These are phyloP conservation scores for Bradysia coprophila DNA, from an alignment of 1,140 invertebrate genomes.

Conservation along the genomic window DNA sequence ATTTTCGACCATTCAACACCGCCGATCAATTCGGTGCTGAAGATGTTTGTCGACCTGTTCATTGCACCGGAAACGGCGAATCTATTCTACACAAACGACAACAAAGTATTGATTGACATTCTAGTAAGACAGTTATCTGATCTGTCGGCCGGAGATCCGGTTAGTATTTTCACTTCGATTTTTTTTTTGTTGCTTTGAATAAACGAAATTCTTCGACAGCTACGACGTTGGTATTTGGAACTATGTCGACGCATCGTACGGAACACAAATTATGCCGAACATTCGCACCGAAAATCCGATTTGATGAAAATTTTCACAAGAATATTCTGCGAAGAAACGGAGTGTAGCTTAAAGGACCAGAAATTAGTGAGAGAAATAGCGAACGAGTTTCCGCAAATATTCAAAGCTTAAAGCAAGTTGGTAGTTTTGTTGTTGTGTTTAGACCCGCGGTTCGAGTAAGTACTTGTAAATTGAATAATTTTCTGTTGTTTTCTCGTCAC, in stretches of 20 bases:
- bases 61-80: slow-evolving; percentile 50
- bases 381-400: slow-evolving; percentile 68
- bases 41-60: slow-evolving; percentile 74
- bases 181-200: slow-evolving; percentile 3
- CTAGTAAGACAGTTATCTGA: slow-evolving; percentile 74
- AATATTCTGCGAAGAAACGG: slow-evolving; percentile 64
- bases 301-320: slow-evolving; percentile 61
- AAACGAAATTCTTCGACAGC: slow-evolving; percentile 26
- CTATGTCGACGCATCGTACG: slow-evolving; percentile 55
- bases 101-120: slow-evolving; percentile 82
- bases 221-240: slow-evolving; percentile 51
- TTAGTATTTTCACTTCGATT: slow-evolving; percentile 25
- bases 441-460: no score
- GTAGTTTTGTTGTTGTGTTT: no score
- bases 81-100: slow-evolving; percentile 85
- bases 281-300: slow-evolving; percentile 54
- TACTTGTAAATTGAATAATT: no score
- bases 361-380: slow-evolving; percentile 55
- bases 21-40: slow-evolving; percentile 67
- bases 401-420: slow-evolving; percentile 38
- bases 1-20: slow-evolving; percentile 65
- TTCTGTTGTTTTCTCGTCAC: no score
- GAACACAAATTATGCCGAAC: slow-evolving; percentile 54
- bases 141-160: slow-evolving; percentile 68
- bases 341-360: slow-evolving; percentile 50